These are phyloP conservation scores for Caenorhabditis panamensis DNA, from an alignment of 2,888 invertebrate genomes.

Conservation along the genomic window DNA sequence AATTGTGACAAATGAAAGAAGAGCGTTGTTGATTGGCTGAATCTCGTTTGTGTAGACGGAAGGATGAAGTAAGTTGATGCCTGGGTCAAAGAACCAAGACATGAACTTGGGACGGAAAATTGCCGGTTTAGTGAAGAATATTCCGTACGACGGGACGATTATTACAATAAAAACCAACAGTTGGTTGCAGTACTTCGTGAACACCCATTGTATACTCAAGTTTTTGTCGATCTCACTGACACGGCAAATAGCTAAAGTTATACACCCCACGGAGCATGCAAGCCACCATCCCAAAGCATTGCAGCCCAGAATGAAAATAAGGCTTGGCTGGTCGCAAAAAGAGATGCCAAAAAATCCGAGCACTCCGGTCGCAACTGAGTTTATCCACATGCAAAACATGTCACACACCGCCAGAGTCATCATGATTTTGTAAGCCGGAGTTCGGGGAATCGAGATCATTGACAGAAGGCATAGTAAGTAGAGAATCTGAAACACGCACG, in stretches of 20 bases:
- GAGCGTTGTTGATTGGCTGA: conserved; percentile 17
- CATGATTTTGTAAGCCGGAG: conserved; percentile 15
- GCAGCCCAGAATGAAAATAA: neutral
- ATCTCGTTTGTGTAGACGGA: conserved; percentile 5
- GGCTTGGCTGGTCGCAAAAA: conserved; percentile 5
- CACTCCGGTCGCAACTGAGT: neutral
- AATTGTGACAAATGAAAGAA: neutral
- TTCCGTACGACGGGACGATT: neutral
- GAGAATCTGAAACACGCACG: neutral
- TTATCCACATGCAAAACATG: neutral
- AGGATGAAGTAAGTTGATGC: neutral
- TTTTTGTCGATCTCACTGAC: conserved; percentile 8
- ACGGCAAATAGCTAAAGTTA: conserved; percentile 10
- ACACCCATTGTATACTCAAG: conserved; percentile 6
- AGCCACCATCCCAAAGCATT: conserved; percentile 7
- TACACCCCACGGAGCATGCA: conserved; percentile 8
- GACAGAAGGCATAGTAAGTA: conserved; percentile 1
- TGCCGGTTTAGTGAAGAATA: conserved; percentile 9
- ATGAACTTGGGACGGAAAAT: conserved; percentile 26
- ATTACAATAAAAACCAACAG: neutral
- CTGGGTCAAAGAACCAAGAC: conserved; percentile 29
- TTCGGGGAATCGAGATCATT: neutral
- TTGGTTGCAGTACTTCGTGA: neutral
- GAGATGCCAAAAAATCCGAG: conserved; percentile 2
- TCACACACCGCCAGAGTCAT: neutral